Evolutionary conservation across 2,797 vertebrate species (phyloP).

Genomic region (Picus viridis): DNA sequence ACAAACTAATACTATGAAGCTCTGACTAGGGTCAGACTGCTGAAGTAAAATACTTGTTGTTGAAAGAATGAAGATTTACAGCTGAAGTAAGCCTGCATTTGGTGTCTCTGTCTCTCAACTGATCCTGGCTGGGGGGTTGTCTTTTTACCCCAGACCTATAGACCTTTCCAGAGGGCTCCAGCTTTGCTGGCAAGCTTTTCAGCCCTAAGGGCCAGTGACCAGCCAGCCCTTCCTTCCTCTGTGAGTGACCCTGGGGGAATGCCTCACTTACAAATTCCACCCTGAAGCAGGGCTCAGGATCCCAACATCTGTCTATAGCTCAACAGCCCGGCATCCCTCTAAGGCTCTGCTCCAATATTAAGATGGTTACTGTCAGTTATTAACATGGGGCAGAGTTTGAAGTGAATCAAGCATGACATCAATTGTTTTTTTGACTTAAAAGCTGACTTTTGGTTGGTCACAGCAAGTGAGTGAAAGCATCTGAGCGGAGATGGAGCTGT

Average conservation of each 20-base stretch:
- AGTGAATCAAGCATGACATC: background rate
- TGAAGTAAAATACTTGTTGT: constrained; percentile 47
- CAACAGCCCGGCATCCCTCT: background rate
- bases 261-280: constrained; percentile 1
- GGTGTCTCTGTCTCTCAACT: background rate
- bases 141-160: background rate
- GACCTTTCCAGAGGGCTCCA: constrained; percentile 28
- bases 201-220: background rate
- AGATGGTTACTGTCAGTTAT: background rate
- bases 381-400: background rate
- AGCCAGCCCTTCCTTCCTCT: constrained; percentile 23
- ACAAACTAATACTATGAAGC: background rate
- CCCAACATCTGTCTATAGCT: background rate
- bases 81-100: constrained; percentile 14
- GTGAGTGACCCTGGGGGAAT: background rate
- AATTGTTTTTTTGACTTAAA: background rate
- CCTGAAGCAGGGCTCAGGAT: background rate
- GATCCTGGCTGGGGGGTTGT: background rate
- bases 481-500: background rate
- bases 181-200: constrained; percentile 19
- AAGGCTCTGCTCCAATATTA: background rate
- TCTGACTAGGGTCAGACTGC: background rate
- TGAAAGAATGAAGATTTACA: constrained; percentile 4
- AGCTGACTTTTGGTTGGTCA: background rate
- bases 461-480: background rate